Percentiles rank a stretch among this genome's conserved stretches.
Evolutionary conservation across 2,888 invertebrate species (phyloP).

Genomic region (Physocephala rufipes): DNA sequence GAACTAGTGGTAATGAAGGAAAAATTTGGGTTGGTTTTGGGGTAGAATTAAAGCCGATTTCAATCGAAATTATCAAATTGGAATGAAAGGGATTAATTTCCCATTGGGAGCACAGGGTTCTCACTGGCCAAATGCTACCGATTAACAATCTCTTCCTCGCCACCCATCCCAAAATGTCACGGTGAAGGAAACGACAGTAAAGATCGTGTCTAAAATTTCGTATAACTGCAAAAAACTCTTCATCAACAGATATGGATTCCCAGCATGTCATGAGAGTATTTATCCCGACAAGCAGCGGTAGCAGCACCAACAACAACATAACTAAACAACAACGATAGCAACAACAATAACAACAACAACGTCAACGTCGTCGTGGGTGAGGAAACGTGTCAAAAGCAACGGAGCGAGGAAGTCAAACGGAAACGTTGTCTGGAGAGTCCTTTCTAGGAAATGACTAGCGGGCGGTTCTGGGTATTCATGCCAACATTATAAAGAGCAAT

Average conservation of each 20-base stretch:
- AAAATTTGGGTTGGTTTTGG: not conserved
- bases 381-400: slow-evolving; percentile 21
- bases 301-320: not conserved
- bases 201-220: not conserved
- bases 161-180: too few species aligned
- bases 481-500: slow-evolving; percentile 17
- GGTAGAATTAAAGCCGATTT: too few species aligned
- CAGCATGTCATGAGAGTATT: slow-evolving; percentile 31
- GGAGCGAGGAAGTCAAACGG: slow-evolving; percentile 26
- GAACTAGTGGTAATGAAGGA: too few species aligned
- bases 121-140: too few species aligned
- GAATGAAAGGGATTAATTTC: not conserved
- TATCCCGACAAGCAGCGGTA: slow-evolving; percentile 20
- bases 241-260: slow-evolving; percentile 12
- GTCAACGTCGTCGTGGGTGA: not conserved
- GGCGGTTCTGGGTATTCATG: slow-evolving; percentile 37
- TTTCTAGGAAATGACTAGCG: slow-evolving; percentile 42
- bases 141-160: too few species aligned
- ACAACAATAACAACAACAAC: slow-evolving; percentile 13
- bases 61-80: too few species aligned
- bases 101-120: too few species aligned
- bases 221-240: slow-evolving; percentile 1
- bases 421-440: slow-evolving; percentile 43
- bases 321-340: slow-evolving; percentile 1
- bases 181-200: not conserved